phyloP scores from a whole-genome alignment of 2,797 vertebrate species.

The Silurus aristotelis region DNA sequence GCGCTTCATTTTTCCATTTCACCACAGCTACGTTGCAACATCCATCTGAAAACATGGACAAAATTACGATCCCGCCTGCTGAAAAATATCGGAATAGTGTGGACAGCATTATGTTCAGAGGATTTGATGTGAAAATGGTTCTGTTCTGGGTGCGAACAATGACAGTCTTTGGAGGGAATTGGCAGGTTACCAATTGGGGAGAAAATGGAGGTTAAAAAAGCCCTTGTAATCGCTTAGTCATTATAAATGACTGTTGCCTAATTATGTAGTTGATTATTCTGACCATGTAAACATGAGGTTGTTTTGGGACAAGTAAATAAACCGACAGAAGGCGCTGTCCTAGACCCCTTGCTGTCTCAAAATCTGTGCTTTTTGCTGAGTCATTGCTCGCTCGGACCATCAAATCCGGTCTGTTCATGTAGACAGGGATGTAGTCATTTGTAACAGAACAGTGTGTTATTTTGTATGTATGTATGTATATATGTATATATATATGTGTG shows the following conservation, averaged over 20 bases:
- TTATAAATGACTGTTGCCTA: not conserved
- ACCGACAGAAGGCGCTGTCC: slow-evolving; percentile 30
- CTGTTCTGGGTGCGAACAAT: not conserved
- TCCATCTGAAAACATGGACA: not conserved
- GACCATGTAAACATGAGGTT: slow-evolving; percentile 31
- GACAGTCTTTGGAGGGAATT: not conserved
- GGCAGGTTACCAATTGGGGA: not conserved
- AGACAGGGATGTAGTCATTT: slow-evolving; percentile 59
- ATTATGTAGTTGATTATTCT: slow-evolving; percentile 2
- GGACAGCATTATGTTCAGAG: not conserved
- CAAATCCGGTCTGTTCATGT: slow-evolving; percentile 51
- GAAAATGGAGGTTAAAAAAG: not conserved
- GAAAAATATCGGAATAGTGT: not conserved
- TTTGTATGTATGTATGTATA: not conserved
- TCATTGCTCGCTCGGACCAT: slow-evolving; percentile 56
- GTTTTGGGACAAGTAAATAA: slow-evolving; percentile 39
- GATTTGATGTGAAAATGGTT: not conserved
- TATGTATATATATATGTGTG: too few species aligned
- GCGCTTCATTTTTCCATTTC: not conserved
- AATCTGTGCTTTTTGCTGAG: slow-evolving; percentile 61
- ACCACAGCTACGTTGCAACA: not conserved
- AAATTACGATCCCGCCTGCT: not conserved
- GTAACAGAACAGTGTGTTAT: slow-evolving; percentile 57
- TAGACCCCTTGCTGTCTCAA: slow-evolving; percentile 51
- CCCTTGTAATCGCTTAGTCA: not conserved